Conservation (phyloP, 1,140 invertebrate genomes). For the Elymnias hypermnestra region DNA sequence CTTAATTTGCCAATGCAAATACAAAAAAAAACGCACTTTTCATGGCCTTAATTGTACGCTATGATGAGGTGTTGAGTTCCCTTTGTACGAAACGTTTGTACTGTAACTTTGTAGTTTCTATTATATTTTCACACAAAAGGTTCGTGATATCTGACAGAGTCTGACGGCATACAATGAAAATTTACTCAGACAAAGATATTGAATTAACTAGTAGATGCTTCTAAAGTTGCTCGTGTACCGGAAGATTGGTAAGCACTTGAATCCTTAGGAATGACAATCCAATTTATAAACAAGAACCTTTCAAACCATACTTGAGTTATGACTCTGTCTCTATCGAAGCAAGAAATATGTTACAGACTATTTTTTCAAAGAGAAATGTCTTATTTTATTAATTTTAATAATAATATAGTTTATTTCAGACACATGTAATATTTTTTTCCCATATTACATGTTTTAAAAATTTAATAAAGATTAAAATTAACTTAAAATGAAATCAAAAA, state of each 20-base stretch:
- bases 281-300: too few species aligned
- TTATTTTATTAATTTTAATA: too few species aligned
- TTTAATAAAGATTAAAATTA: too few species aligned
- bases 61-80: slow-evolving; percentile 9
- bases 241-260: neutral
- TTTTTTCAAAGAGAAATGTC: too few species aligned
- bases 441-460: too few species aligned
- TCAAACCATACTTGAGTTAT: too few species aligned
- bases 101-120: slow-evolving; percentile 7
- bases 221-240: neutral
- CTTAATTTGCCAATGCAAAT: too few species aligned
- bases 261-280: neutral
- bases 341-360: too few species aligned
- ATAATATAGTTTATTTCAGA: too few species aligned
- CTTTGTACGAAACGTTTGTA: slow-evolving; percentile 8
- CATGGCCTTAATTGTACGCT: slow-evolving; percentile 1
- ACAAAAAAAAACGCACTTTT: neutral
- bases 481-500: too few species aligned
- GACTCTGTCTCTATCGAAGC: too few species aligned
- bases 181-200: neutral
- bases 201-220: neutral
- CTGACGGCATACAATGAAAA: slow-evolving; percentile 1
- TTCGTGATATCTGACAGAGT: neutral
- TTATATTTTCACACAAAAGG: slow-evolving; percentile 14
- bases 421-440: too few species aligned